phyloP scores from a whole-genome alignment of 2,888 invertebrate genomes.

The Erynnis tages region DNA sequence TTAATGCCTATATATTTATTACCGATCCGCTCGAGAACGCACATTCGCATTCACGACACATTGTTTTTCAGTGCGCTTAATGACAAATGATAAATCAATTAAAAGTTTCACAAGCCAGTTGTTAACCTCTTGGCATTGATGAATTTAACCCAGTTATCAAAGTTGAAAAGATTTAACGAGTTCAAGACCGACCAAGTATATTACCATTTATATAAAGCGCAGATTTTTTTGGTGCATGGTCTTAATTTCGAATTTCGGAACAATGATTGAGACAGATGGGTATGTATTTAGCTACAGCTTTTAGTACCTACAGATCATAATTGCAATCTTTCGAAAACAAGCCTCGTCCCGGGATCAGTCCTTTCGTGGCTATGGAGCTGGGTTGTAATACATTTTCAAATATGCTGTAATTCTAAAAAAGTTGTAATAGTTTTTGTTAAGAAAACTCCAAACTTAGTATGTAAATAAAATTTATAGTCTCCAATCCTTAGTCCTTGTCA shows the following conservation, averaged over 20 bases:
- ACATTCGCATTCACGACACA: slow-evolving; percentile 16
- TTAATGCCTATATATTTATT: slow-evolving; percentile 13
- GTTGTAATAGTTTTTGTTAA: no score
- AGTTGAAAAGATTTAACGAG: slow-evolving; percentile 27
- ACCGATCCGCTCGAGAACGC: background rate
- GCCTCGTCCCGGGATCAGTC: no score
- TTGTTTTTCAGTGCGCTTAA: slow-evolving; percentile 20
- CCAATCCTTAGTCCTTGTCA: no score
- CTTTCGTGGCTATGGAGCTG: no score
- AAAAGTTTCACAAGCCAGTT: slow-evolving; percentile 24
- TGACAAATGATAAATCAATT: slow-evolving; percentile 29
- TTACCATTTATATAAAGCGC: slow-evolving; percentile 17
- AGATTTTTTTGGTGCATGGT: slow-evolving; percentile 11
- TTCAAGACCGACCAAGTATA: slow-evolving; percentile 22
- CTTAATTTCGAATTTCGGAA: slow-evolving; percentile 19
- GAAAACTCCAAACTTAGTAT: no score
- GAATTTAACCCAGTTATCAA: slow-evolving; percentile 25
- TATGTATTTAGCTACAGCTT: no score
- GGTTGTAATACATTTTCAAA: no score
- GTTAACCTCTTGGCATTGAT: slow-evolving; percentile 29
- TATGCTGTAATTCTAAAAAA: no score
- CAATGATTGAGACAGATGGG: no score
- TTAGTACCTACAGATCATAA: no score
- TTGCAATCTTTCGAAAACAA: no score
- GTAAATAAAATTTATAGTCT: no score